Evolutionary conservation across 2,797 vertebrate species (phyloP), one percentile per base, ranked within the genome.

Genomic region (Meda fulgida): DNA sequence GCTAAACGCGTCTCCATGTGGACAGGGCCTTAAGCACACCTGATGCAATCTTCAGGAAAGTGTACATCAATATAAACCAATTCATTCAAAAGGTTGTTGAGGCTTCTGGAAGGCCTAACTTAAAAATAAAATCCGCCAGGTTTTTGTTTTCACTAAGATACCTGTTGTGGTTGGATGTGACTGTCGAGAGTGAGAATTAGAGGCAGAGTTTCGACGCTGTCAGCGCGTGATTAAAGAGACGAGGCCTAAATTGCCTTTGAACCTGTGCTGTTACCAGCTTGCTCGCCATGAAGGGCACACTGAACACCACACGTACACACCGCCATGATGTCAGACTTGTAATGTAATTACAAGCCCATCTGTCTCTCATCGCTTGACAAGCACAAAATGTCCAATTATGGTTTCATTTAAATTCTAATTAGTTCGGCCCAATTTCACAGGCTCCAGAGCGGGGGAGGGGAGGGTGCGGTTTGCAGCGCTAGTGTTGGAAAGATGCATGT

Each of bases 371-470:
- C 95, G 95, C 96, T 95, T 97, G 98, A 99, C 93, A 97, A 99
- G 97, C 96, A 95, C 95, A 99, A 98, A 99, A 99, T 98, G 97
- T 98, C 97, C 97, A 99, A 99, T 99, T 99, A 99, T 97, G 96
- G 95, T 97, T 98, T 97, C 96, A 96, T 99, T 98, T 97, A 97
- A 97, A 96, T 96, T 97, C 96, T 97, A 99, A 99, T 99, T 98
- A 99, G 97, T 97, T 97, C 96, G 96, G 97, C 97, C 96, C 97
- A 98, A 97, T 98, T 98, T 97, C 89, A 40, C 94, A 92, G 95
- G 93, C 96, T 96, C 94, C 92, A 92, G 94, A 92, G 93, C 95
- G 93, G 95, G 96, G 93, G 94, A 84, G 88, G 85, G 87, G 82
- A 79, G 93, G 95, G 96, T 93, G 94, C 82, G 81, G 88, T 36